Conservation (phyloP, 1,140 invertebrate genomes). For the Drosophila athabasca region DNA sequence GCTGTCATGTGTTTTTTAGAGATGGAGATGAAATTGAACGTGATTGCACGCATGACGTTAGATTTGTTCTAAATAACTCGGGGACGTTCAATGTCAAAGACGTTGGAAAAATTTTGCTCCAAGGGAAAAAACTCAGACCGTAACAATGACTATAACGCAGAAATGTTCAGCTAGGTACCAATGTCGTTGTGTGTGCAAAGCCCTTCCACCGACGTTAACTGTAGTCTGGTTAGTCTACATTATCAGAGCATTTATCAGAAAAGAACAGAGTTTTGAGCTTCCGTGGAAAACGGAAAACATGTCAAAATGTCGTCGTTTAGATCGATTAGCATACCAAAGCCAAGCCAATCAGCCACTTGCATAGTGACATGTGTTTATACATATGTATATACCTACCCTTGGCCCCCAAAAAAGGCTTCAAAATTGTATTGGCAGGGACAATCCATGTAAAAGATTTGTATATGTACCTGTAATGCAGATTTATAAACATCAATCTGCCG, state of each 20-base stretch:
- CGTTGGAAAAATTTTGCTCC: conserved; percentile 40
- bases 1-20: conserved; percentile 26
- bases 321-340: conserved; percentile 79
- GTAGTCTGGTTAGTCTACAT: conserved; percentile 25
- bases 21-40: conserved; percentile 39
- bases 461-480: too few species aligned
- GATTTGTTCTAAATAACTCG: conserved; percentile 58
- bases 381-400: conserved; percentile 52
- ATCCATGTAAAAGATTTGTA: too few species aligned
- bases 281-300: conserved; percentile 78
- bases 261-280: conserved; percentile 40
- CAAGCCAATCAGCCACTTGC: conserved; percentile 58
- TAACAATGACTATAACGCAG: background rate
- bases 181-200: background rate
- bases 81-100: conserved; percentile 47
- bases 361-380: conserved; percentile 78
- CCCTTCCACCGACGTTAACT: conserved; percentile 5
- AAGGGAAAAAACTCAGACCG: conserved; percentile 36
- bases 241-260: conserved; percentile 25
- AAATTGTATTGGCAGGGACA: too few species aligned
- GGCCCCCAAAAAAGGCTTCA: too few species aligned
- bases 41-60: conserved; percentile 59
- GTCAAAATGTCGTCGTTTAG: conserved; percentile 77
- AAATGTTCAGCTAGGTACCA: background rate
- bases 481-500: too few species aligned